Evolutionary conservation across 1,140 invertebrate species (phyloP), one percentile per base, ranked within the genome.

Genomic region (Ctenoplectra terminalis): DNA sequence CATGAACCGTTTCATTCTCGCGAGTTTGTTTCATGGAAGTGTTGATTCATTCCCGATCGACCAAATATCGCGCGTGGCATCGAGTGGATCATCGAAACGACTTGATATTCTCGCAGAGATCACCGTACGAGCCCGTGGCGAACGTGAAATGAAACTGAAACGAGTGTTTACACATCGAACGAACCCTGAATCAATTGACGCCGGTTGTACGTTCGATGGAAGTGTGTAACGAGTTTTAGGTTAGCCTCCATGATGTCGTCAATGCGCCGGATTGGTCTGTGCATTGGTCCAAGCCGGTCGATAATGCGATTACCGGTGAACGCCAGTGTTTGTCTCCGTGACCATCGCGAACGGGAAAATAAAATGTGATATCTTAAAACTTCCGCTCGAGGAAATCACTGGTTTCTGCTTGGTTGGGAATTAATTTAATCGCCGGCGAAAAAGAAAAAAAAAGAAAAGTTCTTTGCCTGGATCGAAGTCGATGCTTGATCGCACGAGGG

Each of bases 121-220:
- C 20, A 31, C 9, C 31, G 23, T 40, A 34, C 69, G 37, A 29
- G 43, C 40, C 23, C 31, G 52, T 29, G 2, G 26, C 40, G 71
- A 20, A 56, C 66, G 78, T 48, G 78, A 81, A 81, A 81, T 67
- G 79, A 81, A 82, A 81, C 56, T 69, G 40, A 74, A 75, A 81
- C 67, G 64, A 85, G 73, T 81, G 75, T 79, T 83, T 72, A 70
- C 63, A 63, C 63, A 56, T 72, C 61, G 64, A 73, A 74, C 58
- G 56, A 83, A 37, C 40, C 31, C 31, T 50, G 81, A 81, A 87
- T 77, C 83, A 85, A 85, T 87, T 78, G 81, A 73, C 84, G 78
- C 60, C 56, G 48, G 48, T 73, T 50, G 26, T 54, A 63, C 70
- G 48, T 17, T 26, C 26, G 56, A 73, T 74, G 79, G 72, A 67